phyloP scores from a whole-genome alignment of 2,113 vertebrate species.

The Neopipo cinnamomea region DNA sequence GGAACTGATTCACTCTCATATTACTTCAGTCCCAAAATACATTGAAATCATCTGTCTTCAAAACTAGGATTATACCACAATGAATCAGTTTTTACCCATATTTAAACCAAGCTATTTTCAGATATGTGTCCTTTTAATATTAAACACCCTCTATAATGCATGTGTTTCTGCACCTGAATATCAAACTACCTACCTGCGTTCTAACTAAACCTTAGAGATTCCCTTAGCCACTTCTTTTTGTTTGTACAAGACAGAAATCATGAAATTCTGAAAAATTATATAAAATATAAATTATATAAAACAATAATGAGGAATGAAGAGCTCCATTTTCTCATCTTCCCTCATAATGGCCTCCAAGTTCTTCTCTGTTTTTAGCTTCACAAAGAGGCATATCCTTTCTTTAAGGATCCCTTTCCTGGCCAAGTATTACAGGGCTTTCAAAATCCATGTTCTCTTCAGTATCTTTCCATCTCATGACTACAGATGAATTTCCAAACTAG shows the following conservation, averaged over 20 bases:
- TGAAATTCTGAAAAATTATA: neutral
- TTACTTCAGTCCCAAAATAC: slow-evolving; percentile 10
- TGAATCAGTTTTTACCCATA: slow-evolving; percentile 18
- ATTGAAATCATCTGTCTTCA: slow-evolving; percentile 34
- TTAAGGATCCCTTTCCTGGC: neutral
- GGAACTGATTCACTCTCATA: neutral
- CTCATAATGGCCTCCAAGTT: neutral
- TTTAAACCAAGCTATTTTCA: slow-evolving; percentile 25
- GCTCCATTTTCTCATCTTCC: neutral
- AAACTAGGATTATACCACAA: neutral
- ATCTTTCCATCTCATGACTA: neutral
- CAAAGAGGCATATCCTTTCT: neutral
- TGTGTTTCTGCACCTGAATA: neutral
- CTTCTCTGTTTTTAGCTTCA: neutral
- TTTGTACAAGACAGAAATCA: neutral
- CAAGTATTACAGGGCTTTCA: neutral
- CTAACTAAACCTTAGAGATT: neutral
- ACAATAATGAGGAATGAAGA: fast-evolving
- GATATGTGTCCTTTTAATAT: neutral
- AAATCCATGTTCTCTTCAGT: neutral
- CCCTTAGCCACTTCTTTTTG: neutral
- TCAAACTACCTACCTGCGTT: neutral
- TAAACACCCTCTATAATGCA: neutral
- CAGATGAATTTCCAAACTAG: neutral
- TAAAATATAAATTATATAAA: neutral